These are phyloP conservation scores for Brachionus koreanus DNA, from an alignment of 1,140 invertebrate genomes.

Conservation along the genomic window DNA sequence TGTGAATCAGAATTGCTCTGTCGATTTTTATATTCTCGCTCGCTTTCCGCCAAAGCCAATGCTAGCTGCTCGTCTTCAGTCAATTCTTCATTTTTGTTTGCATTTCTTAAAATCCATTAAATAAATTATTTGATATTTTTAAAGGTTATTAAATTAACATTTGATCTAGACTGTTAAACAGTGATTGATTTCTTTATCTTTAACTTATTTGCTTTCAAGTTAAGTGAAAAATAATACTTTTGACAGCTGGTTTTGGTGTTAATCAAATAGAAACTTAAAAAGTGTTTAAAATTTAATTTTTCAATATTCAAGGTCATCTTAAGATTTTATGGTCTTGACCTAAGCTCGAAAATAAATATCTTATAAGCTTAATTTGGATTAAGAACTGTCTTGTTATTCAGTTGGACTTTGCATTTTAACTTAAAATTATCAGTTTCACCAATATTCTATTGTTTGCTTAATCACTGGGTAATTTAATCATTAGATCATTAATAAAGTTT, in stretches of 20 bases:
- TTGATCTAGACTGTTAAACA: not conserved
- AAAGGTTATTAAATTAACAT: not conserved
- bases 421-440: not conserved
- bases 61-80: conserved; percentile 20
- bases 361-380: not conserved
- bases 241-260: not conserved
- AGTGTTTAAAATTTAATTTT: not conserved
- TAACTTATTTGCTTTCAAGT: not conserved
- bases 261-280: not conserved
- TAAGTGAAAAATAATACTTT: not conserved
- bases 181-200: not conserved
- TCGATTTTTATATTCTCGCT: not conserved
- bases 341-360: not conserved
- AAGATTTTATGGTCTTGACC: not conserved
- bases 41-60: conserved; percentile 18
- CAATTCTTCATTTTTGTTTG: not conserved
- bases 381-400: not conserved
- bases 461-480: not conserved
- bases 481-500: not conserved
- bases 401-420: not conserved
- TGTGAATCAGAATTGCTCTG: not conserved
- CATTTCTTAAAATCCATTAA: not conserved
- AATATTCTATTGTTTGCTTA: not conserved
- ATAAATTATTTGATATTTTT: not conserved
- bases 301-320: not conserved